Evolutionary conservation across 2,797 vertebrate species (phyloP).

Genomic region (Poecile montanus): DNA sequence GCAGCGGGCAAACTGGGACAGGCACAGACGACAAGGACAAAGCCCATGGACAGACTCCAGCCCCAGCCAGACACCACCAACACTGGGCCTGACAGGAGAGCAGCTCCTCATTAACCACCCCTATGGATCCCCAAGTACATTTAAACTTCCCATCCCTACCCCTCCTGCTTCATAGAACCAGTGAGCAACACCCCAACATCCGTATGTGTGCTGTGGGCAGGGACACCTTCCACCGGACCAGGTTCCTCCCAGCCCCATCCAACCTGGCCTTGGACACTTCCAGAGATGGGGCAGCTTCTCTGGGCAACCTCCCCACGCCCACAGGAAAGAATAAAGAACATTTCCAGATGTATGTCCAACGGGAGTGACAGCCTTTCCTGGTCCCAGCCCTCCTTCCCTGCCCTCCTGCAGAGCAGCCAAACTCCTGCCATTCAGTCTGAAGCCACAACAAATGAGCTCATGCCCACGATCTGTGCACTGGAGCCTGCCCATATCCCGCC

Average conservation of each 20-base stretch:
- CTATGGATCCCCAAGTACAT: rapidly evolving
- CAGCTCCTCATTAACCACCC: not conserved
- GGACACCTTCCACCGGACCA: not conserved
- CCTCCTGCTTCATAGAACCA: not conserved
- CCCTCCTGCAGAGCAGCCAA: not conserved
- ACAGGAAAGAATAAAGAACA: not conserved
- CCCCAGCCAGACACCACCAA: not conserved
- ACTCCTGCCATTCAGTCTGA: constrained; percentile 14
- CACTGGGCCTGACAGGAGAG: rapidly evolving
- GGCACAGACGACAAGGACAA: not conserved
- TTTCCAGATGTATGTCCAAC: not conserved
- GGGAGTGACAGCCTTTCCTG: not conserved
- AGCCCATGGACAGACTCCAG: not conserved
- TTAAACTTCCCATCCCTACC: not conserved
- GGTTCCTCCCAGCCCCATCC: not conserved
- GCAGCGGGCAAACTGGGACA: rapidly evolving
- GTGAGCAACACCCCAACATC: not conserved
- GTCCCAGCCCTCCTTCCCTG: not conserved
- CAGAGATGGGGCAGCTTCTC: not conserved
- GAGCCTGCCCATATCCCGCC: not conserved
- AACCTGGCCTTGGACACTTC: not conserved
- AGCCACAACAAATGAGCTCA: constrained; percentile 34
- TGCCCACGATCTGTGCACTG: not conserved
- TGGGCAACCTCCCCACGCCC: not conserved
- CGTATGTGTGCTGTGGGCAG: rapidly evolving